phyloP scores from a whole-genome alignment of 1,140 invertebrate genomes.

The Drosophila yakuba region DNA sequence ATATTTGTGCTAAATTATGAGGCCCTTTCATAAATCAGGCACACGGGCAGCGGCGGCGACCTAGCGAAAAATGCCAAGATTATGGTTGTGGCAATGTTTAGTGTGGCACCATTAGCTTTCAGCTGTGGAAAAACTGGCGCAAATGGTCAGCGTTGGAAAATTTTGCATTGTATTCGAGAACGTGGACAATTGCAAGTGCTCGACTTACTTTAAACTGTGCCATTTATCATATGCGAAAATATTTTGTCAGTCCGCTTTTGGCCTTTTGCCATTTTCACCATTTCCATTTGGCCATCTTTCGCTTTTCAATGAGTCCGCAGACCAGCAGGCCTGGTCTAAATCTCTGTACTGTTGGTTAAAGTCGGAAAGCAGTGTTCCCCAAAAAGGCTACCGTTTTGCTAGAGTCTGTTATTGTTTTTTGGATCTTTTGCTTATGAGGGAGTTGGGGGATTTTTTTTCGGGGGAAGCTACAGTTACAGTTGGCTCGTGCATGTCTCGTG shows the following conservation, averaged over 20 bases:
- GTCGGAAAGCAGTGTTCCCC: conserved; percentile 14
- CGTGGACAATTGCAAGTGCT: conserved; percentile 74
- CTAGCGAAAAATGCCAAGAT: conserved; percentile 59
- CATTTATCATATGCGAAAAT: conserved; percentile 81
- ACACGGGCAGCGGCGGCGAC: conserved; percentile 43
- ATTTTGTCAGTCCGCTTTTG: conserved; percentile 78
- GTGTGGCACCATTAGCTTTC: conserved; percentile 49
- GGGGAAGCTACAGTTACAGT: conserved; percentile 18
- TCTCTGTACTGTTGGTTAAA: conserved; percentile 40
- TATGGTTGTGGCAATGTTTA: conserved; percentile 29
- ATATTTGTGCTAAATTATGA: conserved; percentile 81
- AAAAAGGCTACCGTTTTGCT: conserved; percentile 71
- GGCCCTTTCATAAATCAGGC: conserved; percentile 77
- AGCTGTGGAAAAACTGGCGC: conserved; percentile 32
- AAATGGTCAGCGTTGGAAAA: conserved; percentile 62
- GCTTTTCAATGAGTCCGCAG: conserved; percentile 60
- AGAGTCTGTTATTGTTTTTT: conserved; percentile 4
- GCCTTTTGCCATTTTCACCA: conserved; percentile 78
- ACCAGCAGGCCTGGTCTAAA: conserved; percentile 21
- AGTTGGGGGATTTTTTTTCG: not conserved
- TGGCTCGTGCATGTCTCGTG: conserved; percentile 64
- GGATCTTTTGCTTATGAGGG: not conserved
- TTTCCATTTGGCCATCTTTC: conserved; percentile 70
- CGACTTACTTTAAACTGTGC: conserved; percentile 75
- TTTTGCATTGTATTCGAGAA: conserved; percentile 70